Conservation (phyloP, 2,113 vertebrate genomes). For the Atractosteus spatula region DNA sequence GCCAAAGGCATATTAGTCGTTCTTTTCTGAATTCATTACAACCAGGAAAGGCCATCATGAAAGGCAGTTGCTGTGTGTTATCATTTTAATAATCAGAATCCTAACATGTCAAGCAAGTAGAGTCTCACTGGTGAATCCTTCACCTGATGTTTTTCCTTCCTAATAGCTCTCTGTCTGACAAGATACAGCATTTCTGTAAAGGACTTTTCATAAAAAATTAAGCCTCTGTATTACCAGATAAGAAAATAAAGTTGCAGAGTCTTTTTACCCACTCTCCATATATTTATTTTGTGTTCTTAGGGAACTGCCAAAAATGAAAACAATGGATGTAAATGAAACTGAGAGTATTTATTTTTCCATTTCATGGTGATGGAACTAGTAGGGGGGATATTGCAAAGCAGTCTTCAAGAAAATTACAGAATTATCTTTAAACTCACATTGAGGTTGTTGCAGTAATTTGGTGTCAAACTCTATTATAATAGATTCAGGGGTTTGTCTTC, state of each 20-base stretch:
- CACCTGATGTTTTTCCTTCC: conserved; percentile 8
- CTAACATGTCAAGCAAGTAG: neutral
- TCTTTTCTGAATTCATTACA: conserved; percentile 12
- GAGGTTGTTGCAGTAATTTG: neutral
- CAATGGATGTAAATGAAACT: conserved; percentile 1
- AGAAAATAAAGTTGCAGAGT: neutral
- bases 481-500: no score
- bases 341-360: neutral
- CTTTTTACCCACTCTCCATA: conserved; percentile 4
- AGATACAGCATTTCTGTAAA: conserved; percentile 9
- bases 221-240: neutral
- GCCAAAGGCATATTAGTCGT: conserved; percentile 2
- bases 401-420: neutral
- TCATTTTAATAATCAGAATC: conserved; percentile 15
- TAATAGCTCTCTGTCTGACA: conserved; percentile 2
- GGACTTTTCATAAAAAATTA: neutral
- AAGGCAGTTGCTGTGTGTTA: neutral
- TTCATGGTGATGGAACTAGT: conserved; percentile 2
- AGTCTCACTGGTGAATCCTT: neutral
- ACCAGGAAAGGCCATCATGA: neutral
- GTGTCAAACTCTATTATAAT: neutral
- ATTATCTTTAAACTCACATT: neutral
- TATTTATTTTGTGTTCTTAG: neutral
- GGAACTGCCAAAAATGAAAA: neutral
- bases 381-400: neutral